Conservation (phyloP, 2,113 vertebrate genomes). For the Phoxinus phoxinus region DNA sequence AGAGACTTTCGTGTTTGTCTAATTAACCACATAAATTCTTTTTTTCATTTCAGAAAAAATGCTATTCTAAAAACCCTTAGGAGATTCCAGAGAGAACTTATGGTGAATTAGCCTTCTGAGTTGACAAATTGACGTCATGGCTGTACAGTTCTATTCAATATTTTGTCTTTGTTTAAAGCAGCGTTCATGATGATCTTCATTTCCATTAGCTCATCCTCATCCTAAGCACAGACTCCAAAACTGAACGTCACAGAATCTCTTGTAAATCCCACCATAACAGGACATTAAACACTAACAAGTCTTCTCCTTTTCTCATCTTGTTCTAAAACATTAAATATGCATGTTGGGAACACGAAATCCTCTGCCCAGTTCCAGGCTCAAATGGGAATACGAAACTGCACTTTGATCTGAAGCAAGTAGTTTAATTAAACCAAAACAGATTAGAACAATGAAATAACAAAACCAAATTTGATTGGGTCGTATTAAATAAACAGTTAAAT, state of each 20-base stretch:
- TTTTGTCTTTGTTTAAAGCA: slow-evolving; percentile 1
- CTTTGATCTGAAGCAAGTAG: slow-evolving; percentile 15
- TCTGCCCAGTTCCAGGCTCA: not conserved
- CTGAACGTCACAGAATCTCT: not conserved
- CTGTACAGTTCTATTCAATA: not conserved
- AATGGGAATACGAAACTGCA: not conserved
- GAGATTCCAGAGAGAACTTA: not conserved
- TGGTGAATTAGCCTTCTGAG: slow-evolving; percentile 8
- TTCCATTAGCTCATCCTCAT: not conserved
- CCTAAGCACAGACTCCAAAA: not conserved
- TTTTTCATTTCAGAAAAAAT: not conserved
- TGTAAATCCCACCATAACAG: slow-evolving; percentile 25
- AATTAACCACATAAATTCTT: not conserved
- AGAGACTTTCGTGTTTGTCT: not conserved
- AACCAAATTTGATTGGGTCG: not conserved
- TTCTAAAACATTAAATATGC: slow-evolving; percentile 25
- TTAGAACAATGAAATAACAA: not conserved
- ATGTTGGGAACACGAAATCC: slow-evolving; percentile 4
- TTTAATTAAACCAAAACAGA: not conserved
- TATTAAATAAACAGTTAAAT: not conserved
- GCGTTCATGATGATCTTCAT: not conserved
- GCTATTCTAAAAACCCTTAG: not conserved
- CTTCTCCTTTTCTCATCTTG: slow-evolving; percentile 24
- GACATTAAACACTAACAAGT: slow-evolving; percentile 25
- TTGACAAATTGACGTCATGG: not conserved